Percentiles rank a stretch among this genome's conserved stretches.
These are phyloP conservation scores for Sebastes vulpes DNA, from an alignment of 2,797 vertebrate genomes.

Conservation along the genomic window DNA sequence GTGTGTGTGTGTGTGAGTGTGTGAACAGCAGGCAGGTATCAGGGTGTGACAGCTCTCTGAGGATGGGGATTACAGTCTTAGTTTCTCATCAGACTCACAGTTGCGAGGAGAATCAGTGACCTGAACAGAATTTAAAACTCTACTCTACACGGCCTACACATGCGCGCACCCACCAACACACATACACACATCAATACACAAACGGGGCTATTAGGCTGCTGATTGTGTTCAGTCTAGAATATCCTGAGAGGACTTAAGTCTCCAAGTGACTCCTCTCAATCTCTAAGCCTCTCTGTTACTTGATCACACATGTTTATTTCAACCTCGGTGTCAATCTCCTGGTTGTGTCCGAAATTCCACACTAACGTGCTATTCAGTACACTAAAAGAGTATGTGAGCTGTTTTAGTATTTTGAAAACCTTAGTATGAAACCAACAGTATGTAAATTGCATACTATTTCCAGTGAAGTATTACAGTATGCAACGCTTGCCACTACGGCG, in stretches of 20 bases:
- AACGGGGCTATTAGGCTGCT: not conserved
- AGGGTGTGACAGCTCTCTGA: constrained; percentile 9
- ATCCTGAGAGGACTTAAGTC: constrained; percentile 12
- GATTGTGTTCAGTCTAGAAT: constrained; percentile 8
- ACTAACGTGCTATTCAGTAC: no score
- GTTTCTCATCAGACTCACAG: constrained; percentile 32
- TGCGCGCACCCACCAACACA: not conserved
- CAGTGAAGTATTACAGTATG: no score
- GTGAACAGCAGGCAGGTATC: constrained; percentile 2
- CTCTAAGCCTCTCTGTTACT: not conserved
- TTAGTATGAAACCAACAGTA: no score
- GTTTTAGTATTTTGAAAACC: rapidly evolving
- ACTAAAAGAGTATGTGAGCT: no score
- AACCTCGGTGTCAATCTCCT: not conserved
- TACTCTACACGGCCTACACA: not conserved
- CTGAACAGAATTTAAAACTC: constrained; percentile 26
- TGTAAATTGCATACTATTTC: no score
- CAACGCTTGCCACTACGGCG: no score
- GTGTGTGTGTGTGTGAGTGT: not conserved
- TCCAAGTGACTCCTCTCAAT: constrained; percentile 6
- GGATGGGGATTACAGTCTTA: constrained; percentile 25
- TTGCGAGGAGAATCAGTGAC: constrained; percentile 16
- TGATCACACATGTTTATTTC: constrained; percentile 24
- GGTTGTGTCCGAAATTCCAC: no score
- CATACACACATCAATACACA: not conserved